Base-by-base conservation (phyloP, 2,888 invertebrate species). In the Phlogophora meticulosa region DNA sequence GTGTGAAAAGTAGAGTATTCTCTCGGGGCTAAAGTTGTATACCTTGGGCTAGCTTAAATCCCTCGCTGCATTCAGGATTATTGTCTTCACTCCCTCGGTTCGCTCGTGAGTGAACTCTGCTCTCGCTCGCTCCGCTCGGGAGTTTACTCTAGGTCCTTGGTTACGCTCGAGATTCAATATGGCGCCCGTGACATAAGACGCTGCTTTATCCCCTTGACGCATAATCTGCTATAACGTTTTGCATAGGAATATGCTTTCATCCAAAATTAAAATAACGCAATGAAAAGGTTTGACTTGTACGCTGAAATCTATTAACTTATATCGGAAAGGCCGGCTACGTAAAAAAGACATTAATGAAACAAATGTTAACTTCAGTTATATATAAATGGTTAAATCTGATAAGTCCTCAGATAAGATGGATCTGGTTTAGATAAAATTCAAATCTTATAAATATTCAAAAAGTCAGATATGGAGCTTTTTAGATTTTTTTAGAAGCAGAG, bases 361-460 rank as follows among this genome's bases (percentile, higher is more conserved):
- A 28, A 51, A 13, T 45, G 34, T 36, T 36, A 36, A 36, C 61
- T 28, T 55, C 20, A 46, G 34, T 13, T 62, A 61, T 60, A 34
- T 58, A 68, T 51, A 40, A 65, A 75, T 68, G 40, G 13, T 36
- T 56, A 36, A 56, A 45, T 62, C 42, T 60, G 42, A 43, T 53
- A 68, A 46, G 32, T 53, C 45, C 11, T 24, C 3, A 57, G 56
- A 78, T 69, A 64, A 64, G 49, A 55, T 7, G 55, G 45, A 76
- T 76, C 51, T 68, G 52, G 56, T 74, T 62, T 24, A 66, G 63
- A 74, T 68, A 56, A 17, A 36, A 45, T 64, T 52, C 13, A 56
- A 65, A 56, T 53, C 4, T 70, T 55, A 65, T 79, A 40, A 62
- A 61, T 76, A 76, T 76, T 76, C 55, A 66, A 42, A 63, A 58